Evolutionary conservation across 92 coral and sea anemone genomes (phyloP), one percentile per base, ranked within the genome.

Genomic region (Parazoanthus atlanticus): DNA sequence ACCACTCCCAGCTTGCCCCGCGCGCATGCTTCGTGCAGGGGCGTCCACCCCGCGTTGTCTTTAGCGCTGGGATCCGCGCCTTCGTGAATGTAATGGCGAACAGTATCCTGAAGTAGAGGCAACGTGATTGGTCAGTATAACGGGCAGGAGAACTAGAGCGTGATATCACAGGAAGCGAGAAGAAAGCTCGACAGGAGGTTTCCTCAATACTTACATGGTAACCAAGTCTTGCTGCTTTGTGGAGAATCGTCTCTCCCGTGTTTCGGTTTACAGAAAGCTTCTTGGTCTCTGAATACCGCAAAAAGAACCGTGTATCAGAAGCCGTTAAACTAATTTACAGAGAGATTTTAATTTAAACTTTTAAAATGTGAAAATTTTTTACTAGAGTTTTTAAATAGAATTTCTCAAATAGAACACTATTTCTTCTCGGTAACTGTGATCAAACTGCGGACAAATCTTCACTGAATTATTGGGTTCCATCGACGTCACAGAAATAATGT

Each of bases 41-140:
- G 99, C 85, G 99, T 95, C 99, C 99, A 97, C 36, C 99, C 99
- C 29, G 99, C 99, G 87, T 97, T 95, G 87, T 97, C 99, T 64
- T 94, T 97, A 47, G 99, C 99, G 61, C 91, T 95, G 5, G 98
- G 96, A 76, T 97, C 96, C 30, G 95, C 91, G 77, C 99, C 99
- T 92, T 94, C 97, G 23, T 94, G 93, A 23, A 97, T 95, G 76
- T 93, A 96, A 64, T 92, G 98, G 26, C 91, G 94, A 13, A 97
- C 99, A 2, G 98, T 93, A 64, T 97, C 99, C 99, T 97, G 88
- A 4, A 31, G 66, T 6, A 23, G 7, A 69, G 41, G 13, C 25
- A 28, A 28, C 25, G 49, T 38, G 77, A 32, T 25, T 8, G 30
- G 82, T 78, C 82, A 78, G 65, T 46, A n/a, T 21, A 73, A 32